These are phyloP conservation scores for Danio aesculapii DNA, from an alignment of 2,797 vertebrate species.

Conservation along the genomic window DNA sequence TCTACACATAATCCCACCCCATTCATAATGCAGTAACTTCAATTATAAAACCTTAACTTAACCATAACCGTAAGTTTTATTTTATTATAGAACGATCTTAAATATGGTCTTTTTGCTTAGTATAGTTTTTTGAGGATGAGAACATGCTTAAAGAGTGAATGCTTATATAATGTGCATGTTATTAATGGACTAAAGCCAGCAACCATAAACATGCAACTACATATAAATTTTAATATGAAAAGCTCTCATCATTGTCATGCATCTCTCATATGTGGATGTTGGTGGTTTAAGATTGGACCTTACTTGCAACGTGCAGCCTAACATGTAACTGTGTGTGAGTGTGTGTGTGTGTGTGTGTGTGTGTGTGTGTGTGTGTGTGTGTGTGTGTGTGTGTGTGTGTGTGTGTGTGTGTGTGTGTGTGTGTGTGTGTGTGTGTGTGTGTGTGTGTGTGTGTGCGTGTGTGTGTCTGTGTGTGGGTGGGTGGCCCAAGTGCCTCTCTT, in stretches of 20 bases:
- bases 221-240: neutral
- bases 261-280: conserved; percentile 42
- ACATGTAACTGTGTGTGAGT: conserved; percentile 77
- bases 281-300: conserved; percentile 80
- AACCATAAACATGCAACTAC: neutral
- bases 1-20: no score
- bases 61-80: no score
- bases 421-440: conserved; percentile 82
- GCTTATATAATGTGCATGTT: no score
- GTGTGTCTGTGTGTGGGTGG: conserved; percentile 82
- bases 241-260: conserved; percentile 4
- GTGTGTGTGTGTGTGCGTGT: conserved; percentile 80
- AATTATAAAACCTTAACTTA: no score
- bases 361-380: conserved; percentile 82
- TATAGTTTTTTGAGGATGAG: neutral
- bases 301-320: conserved; percentile 91
- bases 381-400: conserved; percentile 70
- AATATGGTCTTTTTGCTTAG: no score
- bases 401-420: conserved; percentile 76
- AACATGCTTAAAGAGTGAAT: neutral
- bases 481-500: conserved; percentile 78
- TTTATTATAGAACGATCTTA: no score
- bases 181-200: neutral
- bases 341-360: conserved; percentile 83
- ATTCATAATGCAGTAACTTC: no score